Evolutionary conservation across 1,140 invertebrate species (phyloP).

Genomic region (Lycorma delicatula): DNA sequence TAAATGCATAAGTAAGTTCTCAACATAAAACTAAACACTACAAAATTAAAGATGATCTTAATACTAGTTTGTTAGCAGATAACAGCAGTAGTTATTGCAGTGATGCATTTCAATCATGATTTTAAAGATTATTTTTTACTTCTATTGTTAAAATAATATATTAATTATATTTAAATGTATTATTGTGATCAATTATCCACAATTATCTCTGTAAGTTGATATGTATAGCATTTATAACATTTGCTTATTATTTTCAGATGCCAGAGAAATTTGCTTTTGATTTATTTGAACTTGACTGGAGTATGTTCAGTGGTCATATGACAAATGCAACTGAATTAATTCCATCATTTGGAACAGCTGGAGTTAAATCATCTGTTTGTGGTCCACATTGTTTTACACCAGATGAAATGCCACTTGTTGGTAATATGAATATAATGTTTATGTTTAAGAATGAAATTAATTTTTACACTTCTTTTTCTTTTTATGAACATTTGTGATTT

Average conservation of each 20-base stretch:
- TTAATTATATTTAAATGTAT: neutral
- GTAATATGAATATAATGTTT: slow-evolving; percentile 32
- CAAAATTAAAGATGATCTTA: too few relatives aligned
- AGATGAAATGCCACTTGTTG: slow-evolving; percentile 81
- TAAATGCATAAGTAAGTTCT: too few relatives aligned
- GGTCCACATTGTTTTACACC: slow-evolving; percentile 83
- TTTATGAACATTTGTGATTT: neutral
- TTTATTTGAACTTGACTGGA: slow-evolving; percentile 79
- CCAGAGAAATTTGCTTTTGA: slow-evolving; percentile 68
- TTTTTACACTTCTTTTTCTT: too few relatives aligned
- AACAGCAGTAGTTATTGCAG: too few relatives aligned
- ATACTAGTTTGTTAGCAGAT: too few relatives aligned
- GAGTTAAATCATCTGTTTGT: slow-evolving; percentile 77
- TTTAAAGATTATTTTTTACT: neutral
- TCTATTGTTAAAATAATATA: neutral
- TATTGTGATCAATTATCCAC: too few relatives aligned
- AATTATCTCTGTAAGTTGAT: too few relatives aligned
- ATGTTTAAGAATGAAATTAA: too few relatives aligned
- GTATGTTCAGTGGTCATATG: slow-evolving; percentile 67
- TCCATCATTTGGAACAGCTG: slow-evolving; percentile 59
- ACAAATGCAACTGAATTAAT: slow-evolving; percentile 61
- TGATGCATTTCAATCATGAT: too few relatives aligned
- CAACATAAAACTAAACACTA: too few relatives aligned
- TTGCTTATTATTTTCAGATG: slow-evolving; percentile 41
- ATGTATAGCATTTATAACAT: too few relatives aligned